Percentiles rank a stretch among this genome's conserved stretches.
Evolutionary conservation across 1,140 invertebrate species (phyloP).

Genomic region (Nymphalis io): DNA sequence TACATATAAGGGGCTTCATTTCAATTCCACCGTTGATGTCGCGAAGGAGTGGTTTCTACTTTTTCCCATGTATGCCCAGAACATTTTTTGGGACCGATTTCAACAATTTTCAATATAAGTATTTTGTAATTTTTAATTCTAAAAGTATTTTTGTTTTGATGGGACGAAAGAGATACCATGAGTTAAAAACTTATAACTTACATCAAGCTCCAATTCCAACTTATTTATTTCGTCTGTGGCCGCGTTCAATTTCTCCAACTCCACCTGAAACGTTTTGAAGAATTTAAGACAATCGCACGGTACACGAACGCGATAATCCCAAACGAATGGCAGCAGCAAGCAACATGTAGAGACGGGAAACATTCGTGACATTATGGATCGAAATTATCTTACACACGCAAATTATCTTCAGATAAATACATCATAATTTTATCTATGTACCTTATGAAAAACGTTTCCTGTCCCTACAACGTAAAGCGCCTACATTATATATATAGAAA

Average conservation of each 20-base stretch:
- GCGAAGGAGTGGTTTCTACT: too few species aligned
- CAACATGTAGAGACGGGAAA: slow-evolving; percentile 78
- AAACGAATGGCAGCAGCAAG: slow-evolving; percentile 69
- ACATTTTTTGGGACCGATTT: too few species aligned
- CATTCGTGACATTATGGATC: slow-evolving; percentile 57
- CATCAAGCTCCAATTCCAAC: slow-evolving; percentile 95
- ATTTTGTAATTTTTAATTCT: too few species aligned
- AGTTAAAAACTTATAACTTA: slow-evolving; percentile 81
- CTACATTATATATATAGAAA: slow-evolving; percentile 45
- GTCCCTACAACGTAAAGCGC: slow-evolving; percentile 71
- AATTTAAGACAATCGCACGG: slow-evolving; percentile 71
- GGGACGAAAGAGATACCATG: background rate
- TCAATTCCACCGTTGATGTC: too few species aligned
- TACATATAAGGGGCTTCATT: too few species aligned
- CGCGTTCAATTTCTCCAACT: slow-evolving; percentile 96
- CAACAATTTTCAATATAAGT: too few species aligned
- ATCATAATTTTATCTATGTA: slow-evolving; percentile 51
- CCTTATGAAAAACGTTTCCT: slow-evolving; percentile 73
- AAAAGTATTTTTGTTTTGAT: too few species aligned
- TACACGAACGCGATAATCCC: slow-evolving; percentile 55
- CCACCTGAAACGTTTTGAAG: slow-evolving; percentile 86
- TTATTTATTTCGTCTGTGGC: slow-evolving; percentile 98
- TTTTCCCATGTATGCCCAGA: too few species aligned
- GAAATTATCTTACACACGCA: slow-evolving; percentile 39
- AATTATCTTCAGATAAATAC: slow-evolving; percentile 48